phyloP scores from a whole-genome alignment of 2,888 invertebrate genomes.

The Notodonta dromedarius region DNA sequence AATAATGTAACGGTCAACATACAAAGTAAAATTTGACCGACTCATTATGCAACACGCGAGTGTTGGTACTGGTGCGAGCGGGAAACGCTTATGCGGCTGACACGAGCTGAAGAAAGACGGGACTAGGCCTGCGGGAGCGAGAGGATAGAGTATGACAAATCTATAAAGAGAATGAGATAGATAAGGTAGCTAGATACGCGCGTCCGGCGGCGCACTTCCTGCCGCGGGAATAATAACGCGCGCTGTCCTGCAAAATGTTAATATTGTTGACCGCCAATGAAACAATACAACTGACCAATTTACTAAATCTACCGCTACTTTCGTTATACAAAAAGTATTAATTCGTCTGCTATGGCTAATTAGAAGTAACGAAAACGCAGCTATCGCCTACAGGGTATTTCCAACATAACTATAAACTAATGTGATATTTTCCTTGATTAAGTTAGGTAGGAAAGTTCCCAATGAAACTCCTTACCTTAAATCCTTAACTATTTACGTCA shows the following conservation, averaged over 20 bases:
- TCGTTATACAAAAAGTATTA: too few species aligned
- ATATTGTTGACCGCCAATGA: slow-evolving; percentile 22
- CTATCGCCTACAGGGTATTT: too few species aligned
- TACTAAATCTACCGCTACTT: slow-evolving; percentile 12
- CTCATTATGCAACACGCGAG: slow-evolving; percentile 74
- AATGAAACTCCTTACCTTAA: background rate
- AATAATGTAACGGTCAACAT: slow-evolving; percentile 71
- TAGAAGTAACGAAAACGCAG: too few species aligned
- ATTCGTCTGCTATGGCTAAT: too few species aligned
- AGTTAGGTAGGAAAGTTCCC: too few species aligned
- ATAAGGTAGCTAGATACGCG: slow-evolving; percentile 77
- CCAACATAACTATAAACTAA: too few species aligned
- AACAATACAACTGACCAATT: slow-evolving; percentile 25
- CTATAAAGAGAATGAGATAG: slow-evolving; percentile 72
- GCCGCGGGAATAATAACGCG: slow-evolving; percentile 48
- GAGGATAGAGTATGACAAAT: slow-evolving; percentile 62
- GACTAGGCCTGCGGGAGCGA: slow-evolving; percentile 50
- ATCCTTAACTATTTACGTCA: background rate
- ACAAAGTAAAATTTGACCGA: slow-evolving; percentile 75
- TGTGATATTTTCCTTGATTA: too few species aligned
- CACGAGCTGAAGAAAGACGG: slow-evolving; percentile 54
- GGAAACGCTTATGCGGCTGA: slow-evolving; percentile 49
- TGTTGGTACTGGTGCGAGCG: slow-evolving; percentile 56
- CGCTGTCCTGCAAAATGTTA: slow-evolving; percentile 53
- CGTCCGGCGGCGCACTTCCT: slow-evolving; percentile 77